Evolutionary conservation across 2,888 invertebrate species (phyloP).

Genomic region (Drosophila fungiperda): DNA sequence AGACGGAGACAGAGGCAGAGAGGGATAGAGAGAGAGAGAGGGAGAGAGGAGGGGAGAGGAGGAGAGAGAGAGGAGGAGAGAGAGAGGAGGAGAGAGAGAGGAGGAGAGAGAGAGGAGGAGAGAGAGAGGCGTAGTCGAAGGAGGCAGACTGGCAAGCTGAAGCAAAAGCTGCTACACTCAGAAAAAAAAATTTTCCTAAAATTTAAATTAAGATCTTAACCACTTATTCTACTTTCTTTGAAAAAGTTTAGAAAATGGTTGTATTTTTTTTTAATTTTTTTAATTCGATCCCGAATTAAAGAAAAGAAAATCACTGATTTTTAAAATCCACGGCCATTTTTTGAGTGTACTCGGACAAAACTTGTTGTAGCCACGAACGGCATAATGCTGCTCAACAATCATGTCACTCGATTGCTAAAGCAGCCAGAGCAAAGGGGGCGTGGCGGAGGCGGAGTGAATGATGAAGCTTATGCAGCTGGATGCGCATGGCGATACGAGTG

Average conservation of each 20-base stretch:
- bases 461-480: slow-evolving; percentile 11
- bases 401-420: slow-evolving; percentile 65
- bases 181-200: background rate
- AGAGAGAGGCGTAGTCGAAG: background rate
- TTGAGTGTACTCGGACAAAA: background rate
- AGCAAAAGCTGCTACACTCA: background rate
- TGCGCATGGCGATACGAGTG: slow-evolving; percentile 20
- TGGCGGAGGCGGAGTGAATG: background rate
- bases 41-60: background rate
- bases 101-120: background rate
- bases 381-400: slow-evolving; percentile 76
- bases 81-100: background rate
- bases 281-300: background rate
- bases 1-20: background rate
- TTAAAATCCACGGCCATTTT: background rate
- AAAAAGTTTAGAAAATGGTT: background rate
- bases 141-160: background rate
- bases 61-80: background rate
- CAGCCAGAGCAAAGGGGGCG: background rate
- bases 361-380: slow-evolving; percentile 74
- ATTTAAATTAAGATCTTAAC: background rate
- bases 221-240: background rate
- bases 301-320: background rate
- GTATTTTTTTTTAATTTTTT: background rate
- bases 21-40: background rate